A percentile compares a stretch with the other conserved stretches of the same genome.
These are phyloP conservation scores for Sander vitreus DNA, from an alignment of 2,113 vertebrate genomes.

Conservation along the genomic window DNA sequence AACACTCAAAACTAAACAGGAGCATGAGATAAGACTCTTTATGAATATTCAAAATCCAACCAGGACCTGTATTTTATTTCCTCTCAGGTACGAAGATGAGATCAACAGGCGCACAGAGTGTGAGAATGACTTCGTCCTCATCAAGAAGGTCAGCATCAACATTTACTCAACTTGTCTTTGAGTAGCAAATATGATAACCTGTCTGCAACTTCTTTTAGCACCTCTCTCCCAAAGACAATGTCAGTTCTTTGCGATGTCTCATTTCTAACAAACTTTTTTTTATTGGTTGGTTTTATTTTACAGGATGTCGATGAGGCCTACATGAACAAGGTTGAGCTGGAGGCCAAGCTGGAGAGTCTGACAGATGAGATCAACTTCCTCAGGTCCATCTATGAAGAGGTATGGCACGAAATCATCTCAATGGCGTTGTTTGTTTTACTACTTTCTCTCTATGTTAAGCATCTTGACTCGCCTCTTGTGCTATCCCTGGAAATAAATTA, in stretches of 20 bases:
- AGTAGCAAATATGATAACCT: background rate
- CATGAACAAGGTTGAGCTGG: slow-evolving; percentile 95
- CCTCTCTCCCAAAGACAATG: background rate
- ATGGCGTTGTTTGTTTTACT: background rate
- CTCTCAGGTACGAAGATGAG: slow-evolving; percentile 87
- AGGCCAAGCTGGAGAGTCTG: slow-evolving; percentile 94
- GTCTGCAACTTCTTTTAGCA: background rate
- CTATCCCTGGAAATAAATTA: background rate
- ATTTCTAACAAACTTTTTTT: background rate
- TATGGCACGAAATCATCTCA: slow-evolving; percentile 60
- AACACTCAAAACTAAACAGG: background rate
- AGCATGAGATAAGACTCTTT: background rate
- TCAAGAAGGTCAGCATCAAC: slow-evolving; percentile 84
- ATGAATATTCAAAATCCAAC: background rate
- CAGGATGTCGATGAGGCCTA: slow-evolving; percentile 95
- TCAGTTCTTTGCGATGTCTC: background rate
- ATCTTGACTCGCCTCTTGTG: slow-evolving; percentile 4
- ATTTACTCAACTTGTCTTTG: background rate
- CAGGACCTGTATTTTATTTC: background rate
- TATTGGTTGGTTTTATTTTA: slow-evolving; percentile 7
- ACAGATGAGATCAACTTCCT: slow-evolving; percentile 94
- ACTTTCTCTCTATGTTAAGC: slow-evolving; percentile 3
- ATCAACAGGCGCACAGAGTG: slow-evolving; percentile 88
- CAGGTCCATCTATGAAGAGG: slow-evolving; percentile 91
- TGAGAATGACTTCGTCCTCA: slow-evolving; percentile 88